Percentiles rank a stretch among this genome's conserved stretches.
These are phyloP conservation scores for Crossaster papposus DNA, from an alignment of 53 echinoderm and acorn worm species.

Conservation along the genomic window DNA sequence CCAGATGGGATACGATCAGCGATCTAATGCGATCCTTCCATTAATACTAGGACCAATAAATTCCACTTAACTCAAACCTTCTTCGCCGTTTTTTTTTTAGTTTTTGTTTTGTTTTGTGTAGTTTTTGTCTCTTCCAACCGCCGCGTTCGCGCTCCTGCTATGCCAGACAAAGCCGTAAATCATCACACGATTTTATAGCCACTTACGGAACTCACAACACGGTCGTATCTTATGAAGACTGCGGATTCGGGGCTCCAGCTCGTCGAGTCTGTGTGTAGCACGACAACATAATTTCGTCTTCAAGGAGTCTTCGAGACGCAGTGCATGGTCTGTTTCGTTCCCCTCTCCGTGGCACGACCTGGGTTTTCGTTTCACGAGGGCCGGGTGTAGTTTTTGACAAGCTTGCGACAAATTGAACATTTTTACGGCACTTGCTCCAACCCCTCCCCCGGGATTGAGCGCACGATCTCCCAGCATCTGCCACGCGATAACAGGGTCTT, in stretches of 20 bases:
- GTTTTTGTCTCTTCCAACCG: not conserved
- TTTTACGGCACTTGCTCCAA: slow-evolving; percentile 44
- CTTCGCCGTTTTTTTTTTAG: not conserved
- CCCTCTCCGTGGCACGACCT: not conserved
- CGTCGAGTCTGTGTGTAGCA: not conserved
- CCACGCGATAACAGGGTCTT: not conserved
- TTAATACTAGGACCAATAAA: slow-evolving; percentile 54
- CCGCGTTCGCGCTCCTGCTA: slow-evolving; percentile 19
- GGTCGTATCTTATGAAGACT: slow-evolving; percentile 44
- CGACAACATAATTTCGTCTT: not conserved
- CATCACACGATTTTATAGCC: slow-evolving; percentile 53
- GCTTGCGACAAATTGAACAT: slow-evolving; percentile 54
- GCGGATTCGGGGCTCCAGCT: not conserved
- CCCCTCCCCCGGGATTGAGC: slow-evolving; percentile 16
- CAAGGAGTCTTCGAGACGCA: not conserved
- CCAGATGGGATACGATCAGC: slow-evolving; percentile 54
- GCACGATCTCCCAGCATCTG: slow-evolving; percentile 8
- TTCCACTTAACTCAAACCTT: slow-evolving; percentile 59
- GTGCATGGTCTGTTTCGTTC: not conserved
- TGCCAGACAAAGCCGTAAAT: slow-evolving; percentile 46
- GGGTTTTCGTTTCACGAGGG: slow-evolving; percentile 21
- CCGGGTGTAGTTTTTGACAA: slow-evolving; percentile 1
- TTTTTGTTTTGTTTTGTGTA: too few relatives aligned
- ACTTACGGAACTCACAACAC: slow-evolving; percentile 58
- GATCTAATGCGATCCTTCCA: slow-evolving; percentile 57